Conservation (phyloP, 1,140 invertebrate species). For the Adelges cooleyi region DNA sequence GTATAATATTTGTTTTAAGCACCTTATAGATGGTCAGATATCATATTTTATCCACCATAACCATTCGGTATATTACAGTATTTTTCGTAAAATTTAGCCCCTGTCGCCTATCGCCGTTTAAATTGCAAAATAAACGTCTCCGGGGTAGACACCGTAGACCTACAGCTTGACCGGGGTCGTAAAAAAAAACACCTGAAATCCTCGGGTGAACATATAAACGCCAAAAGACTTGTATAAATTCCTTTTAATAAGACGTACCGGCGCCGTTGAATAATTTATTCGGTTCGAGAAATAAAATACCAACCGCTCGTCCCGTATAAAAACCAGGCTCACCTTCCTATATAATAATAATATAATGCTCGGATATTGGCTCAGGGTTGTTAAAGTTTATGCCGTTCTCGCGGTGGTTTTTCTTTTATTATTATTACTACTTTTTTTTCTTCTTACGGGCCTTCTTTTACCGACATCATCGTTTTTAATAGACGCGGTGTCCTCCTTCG, state of each 20-base stretch:
- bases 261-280: constrained; percentile 23
- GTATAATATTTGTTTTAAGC: too few species aligned
- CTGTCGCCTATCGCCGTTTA: too few species aligned
- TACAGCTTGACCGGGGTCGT: not conserved
- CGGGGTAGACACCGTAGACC: not conserved
- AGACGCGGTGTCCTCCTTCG: too few species aligned
- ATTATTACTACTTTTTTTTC: not conserved
- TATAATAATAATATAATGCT: not conserved
- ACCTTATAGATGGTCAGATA: too few species aligned
- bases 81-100: too few species aligned
- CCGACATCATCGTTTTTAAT: not conserved
- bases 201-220: constrained; percentile 6
- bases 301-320: not conserved
- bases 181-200: constrained; percentile 13
- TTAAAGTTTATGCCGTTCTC: constrained; percentile 24
- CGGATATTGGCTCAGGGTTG: constrained; percentile 16
- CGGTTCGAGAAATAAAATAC: constrained; percentile 6
- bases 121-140: not conserved
- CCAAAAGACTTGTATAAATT: constrained; percentile 26
- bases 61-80: too few species aligned
- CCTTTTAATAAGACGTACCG: constrained; percentile 20
- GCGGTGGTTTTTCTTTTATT: constrained; percentile 1
- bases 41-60: too few species aligned
- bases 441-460: too few species aligned
- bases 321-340: not conserved